These are phyloP conservation scores for Oryzias melastigma DNA, from an alignment of 2,113 vertebrate species.

Conservation along the genomic window DNA sequence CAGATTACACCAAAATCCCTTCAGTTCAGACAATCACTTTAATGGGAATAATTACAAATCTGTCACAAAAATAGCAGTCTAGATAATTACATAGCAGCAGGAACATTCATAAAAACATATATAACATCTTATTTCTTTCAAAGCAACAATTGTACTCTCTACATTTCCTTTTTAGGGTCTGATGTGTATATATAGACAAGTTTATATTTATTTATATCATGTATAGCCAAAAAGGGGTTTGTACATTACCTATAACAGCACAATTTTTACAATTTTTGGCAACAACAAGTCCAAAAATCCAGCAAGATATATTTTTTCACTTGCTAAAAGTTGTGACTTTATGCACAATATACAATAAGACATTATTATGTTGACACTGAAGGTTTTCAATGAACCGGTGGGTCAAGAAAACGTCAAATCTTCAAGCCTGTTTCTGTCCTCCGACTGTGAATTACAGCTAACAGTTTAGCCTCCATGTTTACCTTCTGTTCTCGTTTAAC, in stretches of 20 bases:
- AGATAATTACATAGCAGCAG: constrained; percentile 75
- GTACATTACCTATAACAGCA: constrained; percentile 51
- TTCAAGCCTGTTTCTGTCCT: constrained; percentile 16
- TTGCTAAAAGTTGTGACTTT: constrained; percentile 6
- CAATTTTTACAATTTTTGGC: constrained; percentile 25
- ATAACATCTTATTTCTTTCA: constrained; percentile 42
- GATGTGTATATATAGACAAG: constrained; percentile 45
- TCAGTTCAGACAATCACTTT: constrained; percentile 62
- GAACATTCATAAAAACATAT: constrained; percentile 69
- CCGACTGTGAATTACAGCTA: neutral
- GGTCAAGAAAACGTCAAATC: constrained; percentile 25
- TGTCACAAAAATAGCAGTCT: constrained; percentile 68
- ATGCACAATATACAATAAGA: constrained; percentile 42
- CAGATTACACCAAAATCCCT: constrained; percentile 4
- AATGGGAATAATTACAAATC: constrained; percentile 63
- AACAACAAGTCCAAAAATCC: constrained; percentile 41
- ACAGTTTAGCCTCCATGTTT: constrained; percentile 19
- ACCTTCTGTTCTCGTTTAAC: neutral
- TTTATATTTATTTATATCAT: constrained; percentile 29
- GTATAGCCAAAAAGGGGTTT: constrained; percentile 26
- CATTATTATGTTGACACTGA: constrained; percentile 10
- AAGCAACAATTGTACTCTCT: constrained; percentile 55
- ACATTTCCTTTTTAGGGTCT: constrained; percentile 62
- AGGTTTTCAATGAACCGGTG: constrained; percentile 13
- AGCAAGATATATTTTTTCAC: constrained; percentile 17